Evolutionary conservation across 2,888 invertebrate species (phyloP), one percentile per base, ranked within the genome.

Genomic region (Orthonevra nobilis): DNA sequence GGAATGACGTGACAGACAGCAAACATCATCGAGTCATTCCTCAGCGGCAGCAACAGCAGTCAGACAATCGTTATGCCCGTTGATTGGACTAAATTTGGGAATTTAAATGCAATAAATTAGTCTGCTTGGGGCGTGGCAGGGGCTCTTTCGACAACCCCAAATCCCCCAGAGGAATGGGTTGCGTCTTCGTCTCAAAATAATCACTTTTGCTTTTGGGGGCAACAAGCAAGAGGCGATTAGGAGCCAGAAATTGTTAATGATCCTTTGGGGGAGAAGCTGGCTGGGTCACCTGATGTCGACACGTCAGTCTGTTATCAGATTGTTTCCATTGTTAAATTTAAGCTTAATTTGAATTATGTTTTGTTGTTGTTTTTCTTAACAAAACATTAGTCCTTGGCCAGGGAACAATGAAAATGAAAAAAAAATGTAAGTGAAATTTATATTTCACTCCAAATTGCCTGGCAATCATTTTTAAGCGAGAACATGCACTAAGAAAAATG

Each of bases 41-140:
- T 20, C 19, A 30, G 32, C 14, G 14, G 20, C n/a, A 28, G 28
- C 58, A 30, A 19, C 6, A n/a, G n/a, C 46, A 69, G 30, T 10
- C 38, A 38, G 54, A 50, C 54, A 74, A 52, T 56, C 50, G 42
- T 56, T 75, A 63, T 64, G 58, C 14, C 52, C 48, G 63, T 75
- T 79, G 73, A 73, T 79, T 73, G 73, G 79, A 28, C 60, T 73
- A 61, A 50, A 48, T 68, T 50, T 73, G 20, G 30, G 12, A 54
- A 61, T 52, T 73, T 66, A 28, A 60, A 73, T 4, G 44, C 64
- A 46, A 77, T 77, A 64, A 72, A 77, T 77, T 58, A 72, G 77
- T 72, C 72, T 77, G 64, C 20, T 20, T 28, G 40, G 44, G 64
- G 77, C 64, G 77, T 77, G 72, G 50, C 38, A 40, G 72, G 44